Evolutionary conservation across 2,888 invertebrate genomes (phyloP).

Genomic region (Perizoma flavofasciatum): DNA sequence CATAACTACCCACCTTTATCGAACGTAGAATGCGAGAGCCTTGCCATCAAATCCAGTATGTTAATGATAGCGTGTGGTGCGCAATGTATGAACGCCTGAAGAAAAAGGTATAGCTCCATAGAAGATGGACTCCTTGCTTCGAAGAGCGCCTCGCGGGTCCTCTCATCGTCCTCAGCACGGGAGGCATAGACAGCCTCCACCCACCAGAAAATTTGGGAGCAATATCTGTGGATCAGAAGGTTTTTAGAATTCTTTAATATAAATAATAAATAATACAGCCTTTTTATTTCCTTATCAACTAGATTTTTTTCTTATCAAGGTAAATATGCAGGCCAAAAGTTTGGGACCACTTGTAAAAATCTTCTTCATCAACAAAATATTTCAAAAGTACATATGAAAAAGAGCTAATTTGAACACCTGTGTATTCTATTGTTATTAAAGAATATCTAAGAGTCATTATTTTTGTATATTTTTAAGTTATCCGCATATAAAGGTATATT

Average conservation of each 20-base stretch:
- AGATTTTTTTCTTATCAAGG: too few relatives aligned
- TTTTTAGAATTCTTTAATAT: neutral
- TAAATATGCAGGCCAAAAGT: too few relatives aligned
- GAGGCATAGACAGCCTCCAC: constrained; percentile 87
- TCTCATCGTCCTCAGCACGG: constrained; percentile 79
- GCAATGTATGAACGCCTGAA: constrained; percentile 91
- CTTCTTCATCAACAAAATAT: too few relatives aligned
- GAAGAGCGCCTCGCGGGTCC: constrained; percentile 84
- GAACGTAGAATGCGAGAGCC: constrained; percentile 80
- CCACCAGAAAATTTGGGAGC: constrained; percentile 90
- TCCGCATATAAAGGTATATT: too few relatives aligned
- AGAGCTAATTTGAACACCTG: too few relatives aligned
- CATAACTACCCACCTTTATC: constrained; percentile 83
- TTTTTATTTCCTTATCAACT: too few relatives aligned
- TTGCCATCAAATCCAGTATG: constrained; percentile 83
- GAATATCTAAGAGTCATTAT: too few relatives aligned
- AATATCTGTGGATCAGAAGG: constrained; percentile 79
- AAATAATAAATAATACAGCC: too few relatives aligned
- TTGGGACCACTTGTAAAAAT: too few relatives aligned
- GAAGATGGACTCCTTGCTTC: constrained; percentile 86
- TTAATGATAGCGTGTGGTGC: constrained; percentile 87
- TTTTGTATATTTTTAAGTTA: too few relatives aligned
- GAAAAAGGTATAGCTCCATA: constrained; percentile 90
- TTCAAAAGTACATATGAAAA: too few relatives aligned
- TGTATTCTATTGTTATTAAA: too few relatives aligned